Evolutionary conservation across 2,113 vertebrate genomes (phyloP).

Genomic region (Mirza zaza): DNA sequence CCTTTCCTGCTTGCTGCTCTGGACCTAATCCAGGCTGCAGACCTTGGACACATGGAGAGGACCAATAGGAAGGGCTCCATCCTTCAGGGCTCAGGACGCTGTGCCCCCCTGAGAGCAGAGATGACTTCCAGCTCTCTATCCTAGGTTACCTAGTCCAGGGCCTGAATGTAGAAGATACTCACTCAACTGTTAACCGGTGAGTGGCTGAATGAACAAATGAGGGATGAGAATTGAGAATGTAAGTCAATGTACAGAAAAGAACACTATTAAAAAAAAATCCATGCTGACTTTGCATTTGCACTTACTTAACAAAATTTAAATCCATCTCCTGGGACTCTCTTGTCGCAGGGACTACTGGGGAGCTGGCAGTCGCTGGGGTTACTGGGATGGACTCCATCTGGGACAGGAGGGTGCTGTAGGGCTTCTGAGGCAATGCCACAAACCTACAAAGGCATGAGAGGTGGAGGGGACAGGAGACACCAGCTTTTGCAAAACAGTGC

Average conservation of each 20-base stretch:
- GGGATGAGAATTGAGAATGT: not conserved
- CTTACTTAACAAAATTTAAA: constrained; percentile 67
- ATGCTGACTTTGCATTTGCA: not conserved
- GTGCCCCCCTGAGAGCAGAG: not conserved
- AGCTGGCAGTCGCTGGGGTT: not conserved
- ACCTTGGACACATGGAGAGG: not conserved
- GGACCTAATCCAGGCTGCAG: not conserved
- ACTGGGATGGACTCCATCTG: constrained; percentile 31
- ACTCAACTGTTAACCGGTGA: not conserved
- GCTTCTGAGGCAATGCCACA: not conserved
- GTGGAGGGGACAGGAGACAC: not conserved
- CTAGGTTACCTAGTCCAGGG: not conserved
- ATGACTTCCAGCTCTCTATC: not conserved
- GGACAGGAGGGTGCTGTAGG: not conserved
- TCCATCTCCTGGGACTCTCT: not conserved
- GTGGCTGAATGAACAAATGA: not conserved
- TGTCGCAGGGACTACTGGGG: not conserved
- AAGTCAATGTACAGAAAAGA: not conserved
- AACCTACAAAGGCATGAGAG: constrained; percentile 45
- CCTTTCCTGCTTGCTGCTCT: not conserved
- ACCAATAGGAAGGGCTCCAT: not conserved
- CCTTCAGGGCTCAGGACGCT: not conserved
- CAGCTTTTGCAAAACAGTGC: not conserved
- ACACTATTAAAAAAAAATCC: not conserved
- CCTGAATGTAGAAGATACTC: not conserved